Conservation (phyloP, 2,113 vertebrate genomes). For the Coreoperca whiteheadi region DNA sequence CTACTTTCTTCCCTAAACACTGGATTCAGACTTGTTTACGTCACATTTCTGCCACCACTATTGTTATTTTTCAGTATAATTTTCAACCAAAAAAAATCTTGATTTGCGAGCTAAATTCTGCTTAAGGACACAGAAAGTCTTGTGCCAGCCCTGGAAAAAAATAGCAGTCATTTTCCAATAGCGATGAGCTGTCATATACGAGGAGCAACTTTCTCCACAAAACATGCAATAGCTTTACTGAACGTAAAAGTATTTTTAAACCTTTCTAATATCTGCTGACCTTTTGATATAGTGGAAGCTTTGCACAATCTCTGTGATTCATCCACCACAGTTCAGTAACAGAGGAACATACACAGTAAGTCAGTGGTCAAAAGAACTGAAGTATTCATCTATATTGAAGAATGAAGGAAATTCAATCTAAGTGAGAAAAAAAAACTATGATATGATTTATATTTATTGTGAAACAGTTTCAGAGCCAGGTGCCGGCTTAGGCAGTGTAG, state of each 20-base stretch:
- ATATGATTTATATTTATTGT: not conserved
- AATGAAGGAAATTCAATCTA: too few relatives aligned
- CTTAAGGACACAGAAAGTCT: too few relatives aligned
- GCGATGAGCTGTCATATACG: not conserved
- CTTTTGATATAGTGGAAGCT: not conserved
- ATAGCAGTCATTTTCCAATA: not conserved
- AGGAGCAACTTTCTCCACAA: not conserved
- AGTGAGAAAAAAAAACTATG: too few relatives aligned
- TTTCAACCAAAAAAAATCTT: not conserved
- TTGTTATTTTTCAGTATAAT: not conserved
- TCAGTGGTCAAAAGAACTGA: too few relatives aligned
- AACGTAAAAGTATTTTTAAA: not conserved
- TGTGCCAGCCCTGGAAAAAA: not conserved
- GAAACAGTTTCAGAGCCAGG: not conserved
- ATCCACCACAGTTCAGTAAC: not conserved
- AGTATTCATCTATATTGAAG: too few relatives aligned
- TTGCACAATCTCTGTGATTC: not conserved
- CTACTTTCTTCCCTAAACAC: not conserved
- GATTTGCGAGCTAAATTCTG: not conserved
- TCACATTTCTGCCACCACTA: not conserved
- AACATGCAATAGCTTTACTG: not conserved
- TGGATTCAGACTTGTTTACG: not conserved
- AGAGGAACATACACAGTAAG: too few relatives aligned
- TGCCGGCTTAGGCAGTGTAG: too few relatives aligned
- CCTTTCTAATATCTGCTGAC: too few relatives aligned